phyloP scores from a whole-genome alignment of 2,113 vertebrate species.

The Pygoscelis adeliae region DNA sequence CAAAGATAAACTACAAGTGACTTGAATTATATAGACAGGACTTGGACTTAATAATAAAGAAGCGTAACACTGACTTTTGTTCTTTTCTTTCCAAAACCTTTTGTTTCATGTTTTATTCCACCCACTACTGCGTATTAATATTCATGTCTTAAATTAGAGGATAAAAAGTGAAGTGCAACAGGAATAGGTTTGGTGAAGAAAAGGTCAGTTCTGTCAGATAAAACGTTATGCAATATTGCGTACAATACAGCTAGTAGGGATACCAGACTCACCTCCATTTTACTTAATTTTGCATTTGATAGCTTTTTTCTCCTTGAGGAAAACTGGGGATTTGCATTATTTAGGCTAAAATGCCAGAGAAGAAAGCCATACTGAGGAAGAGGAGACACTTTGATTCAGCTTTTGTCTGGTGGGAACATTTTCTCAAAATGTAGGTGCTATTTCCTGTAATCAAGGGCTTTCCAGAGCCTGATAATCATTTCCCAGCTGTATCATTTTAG shows the following conservation, averaged over 20 bases:
- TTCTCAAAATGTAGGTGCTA: conserved; percentile 72
- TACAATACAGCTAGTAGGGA: background rate
- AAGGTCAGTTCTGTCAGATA: background rate
- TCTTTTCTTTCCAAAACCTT: background rate
- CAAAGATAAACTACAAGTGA: background rate
- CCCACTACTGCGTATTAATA: background rate
- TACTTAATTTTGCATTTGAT: background rate
- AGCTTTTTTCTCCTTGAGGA: background rate
- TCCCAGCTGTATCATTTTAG: conserved; percentile 68
- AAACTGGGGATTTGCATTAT: background rate
- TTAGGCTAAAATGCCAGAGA: conserved; percentile 37
- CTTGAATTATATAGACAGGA: background rate
- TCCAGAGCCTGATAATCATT: conserved; percentile 66
- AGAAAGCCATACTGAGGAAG: conserved; percentile 19
- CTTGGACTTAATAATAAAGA: background rate
- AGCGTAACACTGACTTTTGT: background rate
- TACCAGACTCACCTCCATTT: background rate
- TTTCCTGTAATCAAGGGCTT: conserved; percentile 76
- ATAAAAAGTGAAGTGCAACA: background rate
- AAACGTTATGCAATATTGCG: background rate
- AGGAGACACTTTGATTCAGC: conserved; percentile 47
- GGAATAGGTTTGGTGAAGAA: background rate
- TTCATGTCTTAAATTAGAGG: background rate
- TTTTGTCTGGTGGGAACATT: conserved; percentile 67
- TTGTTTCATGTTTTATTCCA: background rate